Evolutionary conservation across 1,140 invertebrate genomes (phyloP).

Genomic region (Hirudo medicinalis): DNA sequence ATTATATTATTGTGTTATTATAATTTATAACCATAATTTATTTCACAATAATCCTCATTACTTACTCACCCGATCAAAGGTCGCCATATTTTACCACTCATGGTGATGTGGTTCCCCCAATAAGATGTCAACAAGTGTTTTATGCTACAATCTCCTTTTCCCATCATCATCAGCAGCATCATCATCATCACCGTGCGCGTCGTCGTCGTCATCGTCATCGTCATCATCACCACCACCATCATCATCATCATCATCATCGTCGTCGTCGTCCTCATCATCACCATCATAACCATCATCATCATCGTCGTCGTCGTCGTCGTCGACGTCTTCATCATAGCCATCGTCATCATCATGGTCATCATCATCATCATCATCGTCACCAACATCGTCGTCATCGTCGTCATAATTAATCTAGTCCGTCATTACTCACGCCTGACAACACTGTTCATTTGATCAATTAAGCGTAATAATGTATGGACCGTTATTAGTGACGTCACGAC

Average conservation of each 20-base stretch:
- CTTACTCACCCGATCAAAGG: too few relatives aligned
- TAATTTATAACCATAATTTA: too few relatives aligned
- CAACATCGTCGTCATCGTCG: slow-evolving; percentile 4
- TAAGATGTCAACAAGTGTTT: too few relatives aligned
- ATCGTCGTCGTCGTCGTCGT: too few relatives aligned
- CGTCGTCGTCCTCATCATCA: background rate
- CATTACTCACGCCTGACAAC: background rate
- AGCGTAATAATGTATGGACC: background rate
- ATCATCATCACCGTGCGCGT: background rate
- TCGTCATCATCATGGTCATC: slow-evolving; percentile 2
- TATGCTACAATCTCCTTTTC: too few relatives aligned
- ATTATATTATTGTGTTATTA: too few relatives aligned
- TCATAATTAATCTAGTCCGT: background rate
- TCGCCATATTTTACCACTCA: too few relatives aligned
- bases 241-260: background rate
- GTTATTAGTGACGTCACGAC: background rate
- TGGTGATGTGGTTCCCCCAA: too few relatives aligned
- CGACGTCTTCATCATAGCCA: background rate
- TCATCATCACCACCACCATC: background rate
- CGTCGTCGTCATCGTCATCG: background rate
- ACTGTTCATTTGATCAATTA: background rate
- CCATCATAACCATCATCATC: background rate
- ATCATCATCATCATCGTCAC: too few relatives aligned
- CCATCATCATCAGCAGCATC: background rate
- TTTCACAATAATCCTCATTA: too few relatives aligned